Evolutionary conservation across 2,113 vertebrate genomes (phyloP), one percentile per base, ranked within the genome.

Genomic region (Caranx ignobilis): DNA sequence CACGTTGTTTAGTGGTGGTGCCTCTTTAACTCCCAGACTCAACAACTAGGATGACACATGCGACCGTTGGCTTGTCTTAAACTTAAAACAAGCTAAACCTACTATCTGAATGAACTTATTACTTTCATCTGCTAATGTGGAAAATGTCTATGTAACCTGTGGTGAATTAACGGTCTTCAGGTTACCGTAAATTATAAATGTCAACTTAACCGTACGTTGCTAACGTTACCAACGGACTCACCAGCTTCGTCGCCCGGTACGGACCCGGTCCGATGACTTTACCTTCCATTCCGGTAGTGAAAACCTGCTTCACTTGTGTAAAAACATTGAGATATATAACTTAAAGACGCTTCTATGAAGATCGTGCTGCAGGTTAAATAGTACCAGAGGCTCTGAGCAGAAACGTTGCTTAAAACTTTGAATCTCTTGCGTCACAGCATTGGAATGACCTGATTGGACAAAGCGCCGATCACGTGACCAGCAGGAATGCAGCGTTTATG

Each of bases 181-280:
- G 3, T 9, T 3, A n/a, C 7, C 6, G 10, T 4, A n/a, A 56
- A 50, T 32, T 21, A 1, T 0, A 43, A 43, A 21, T 0, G 15
- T 59, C 11, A 61, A 32, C n/a, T 39, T 11, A 1, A 37, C 19
- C 8, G 2, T 15, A 47, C 37, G 1, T 3, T 2, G 3, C 26
- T 35, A 50, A 61, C 19, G 12, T 68, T 21, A 26, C 18, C 6
- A 16, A 57, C 63, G 47, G 0, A 88, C 92, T 91, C 74, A 93
- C 92, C 92, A 93, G 86, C 21, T 93, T 93, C 3, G 92, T 93
- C 7, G 92, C 92, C 61, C 92, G 74, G 87, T 93, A 93, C 0
- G 92, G 92, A 54, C 92, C 92, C 5, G 92, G 54, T 43, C 92
- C 92, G 31, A 93, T 91, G 52, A 92, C 90, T 84, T 71, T 61